A percentile compares a stretch with the other conserved stretches of the same genome.
Conservation (phyloP, 2,888 invertebrate species). For the Parnassius orleans region DNA sequence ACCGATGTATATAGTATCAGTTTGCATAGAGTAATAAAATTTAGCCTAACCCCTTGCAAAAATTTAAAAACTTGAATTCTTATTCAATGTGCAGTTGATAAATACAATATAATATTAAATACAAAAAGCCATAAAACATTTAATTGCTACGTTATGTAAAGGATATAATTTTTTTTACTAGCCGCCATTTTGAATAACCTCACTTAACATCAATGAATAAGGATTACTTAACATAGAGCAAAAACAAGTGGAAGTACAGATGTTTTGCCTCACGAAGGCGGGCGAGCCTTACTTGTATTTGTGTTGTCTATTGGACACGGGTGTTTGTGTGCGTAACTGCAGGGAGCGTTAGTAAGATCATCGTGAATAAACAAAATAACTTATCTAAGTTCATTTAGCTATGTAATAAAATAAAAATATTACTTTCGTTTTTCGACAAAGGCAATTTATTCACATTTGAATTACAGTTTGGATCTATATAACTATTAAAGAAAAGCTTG, state of each 20-base stretch:
- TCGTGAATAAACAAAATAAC: too few relatives aligned
- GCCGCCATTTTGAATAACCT: slow-evolving; percentile 25
- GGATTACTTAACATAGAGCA: slow-evolving; percentile 1
- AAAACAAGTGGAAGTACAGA: not conserved
- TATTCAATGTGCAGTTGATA: slow-evolving; percentile 51
- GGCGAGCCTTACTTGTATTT: too few relatives aligned
- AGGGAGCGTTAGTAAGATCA: too few relatives aligned
- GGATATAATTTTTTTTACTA: slow-evolving; percentile 36
- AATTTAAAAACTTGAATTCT: slow-evolving; percentile 39
- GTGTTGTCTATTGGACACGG: too few relatives aligned
- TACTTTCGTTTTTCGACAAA: too few relatives aligned
- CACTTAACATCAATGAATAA: slow-evolving; percentile 6
- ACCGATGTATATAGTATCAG: not conserved
- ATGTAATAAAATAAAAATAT: too few relatives aligned
- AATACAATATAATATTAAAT: slow-evolving; percentile 37
- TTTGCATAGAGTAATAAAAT: not conserved
- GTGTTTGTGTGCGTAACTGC: too few relatives aligned
- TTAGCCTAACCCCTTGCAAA: not conserved
- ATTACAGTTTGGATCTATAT: too few relatives aligned
- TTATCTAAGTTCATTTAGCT: too few relatives aligned
- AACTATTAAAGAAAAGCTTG: too few relatives aligned
- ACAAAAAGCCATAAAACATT: slow-evolving; percentile 54
- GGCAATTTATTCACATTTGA: too few relatives aligned
- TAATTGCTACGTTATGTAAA: slow-evolving; percentile 41
- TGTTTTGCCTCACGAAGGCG: too few relatives aligned